These are phyloP conservation scores for Abrostola tripartita DNA, from an alignment of 2,888 invertebrate genomes.

Conservation along the genomic window DNA sequence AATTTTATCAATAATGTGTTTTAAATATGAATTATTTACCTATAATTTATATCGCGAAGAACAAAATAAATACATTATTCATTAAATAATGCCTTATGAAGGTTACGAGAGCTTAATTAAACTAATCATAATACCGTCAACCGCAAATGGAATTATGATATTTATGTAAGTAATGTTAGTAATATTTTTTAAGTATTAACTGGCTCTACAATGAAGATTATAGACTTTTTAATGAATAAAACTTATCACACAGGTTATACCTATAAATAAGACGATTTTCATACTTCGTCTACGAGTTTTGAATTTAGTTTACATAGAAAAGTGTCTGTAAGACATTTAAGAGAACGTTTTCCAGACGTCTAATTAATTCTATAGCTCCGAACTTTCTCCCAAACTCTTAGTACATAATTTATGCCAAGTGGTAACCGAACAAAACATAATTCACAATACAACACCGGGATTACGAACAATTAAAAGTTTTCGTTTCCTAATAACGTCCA, in stretches of 20 bases:
- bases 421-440: conserved; percentile 57
- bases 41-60: too few relatives aligned
- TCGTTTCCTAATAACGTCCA: conserved; percentile 77
- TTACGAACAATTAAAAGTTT: conserved; percentile 85
- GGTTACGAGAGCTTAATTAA: not conserved
- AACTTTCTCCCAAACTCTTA: conserved; percentile 19
- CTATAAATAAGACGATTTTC: too few relatives aligned
- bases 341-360: not conserved
- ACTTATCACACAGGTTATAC: too few relatives aligned
- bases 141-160: not conserved
- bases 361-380: conserved; percentile 17
- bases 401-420: conserved; percentile 45
- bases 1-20: too few relatives aligned
- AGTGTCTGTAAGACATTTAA: not conserved
- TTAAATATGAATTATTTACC: too few relatives aligned
- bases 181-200: too few relatives aligned
- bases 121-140: not conserved
- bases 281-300: not conserved
- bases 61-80: too few relatives aligned
- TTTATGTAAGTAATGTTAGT: not conserved
- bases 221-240: too few relatives aligned
- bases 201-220: too few relatives aligned
- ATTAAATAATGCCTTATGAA: too few relatives aligned
- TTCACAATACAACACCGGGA: conserved; percentile 74
- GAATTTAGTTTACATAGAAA: not conserved